Percentiles rank a stretch among this genome's conserved stretches.
Conservation (phyloP, 2,888 invertebrate species). For the Andrena trimmerana region DNA sequence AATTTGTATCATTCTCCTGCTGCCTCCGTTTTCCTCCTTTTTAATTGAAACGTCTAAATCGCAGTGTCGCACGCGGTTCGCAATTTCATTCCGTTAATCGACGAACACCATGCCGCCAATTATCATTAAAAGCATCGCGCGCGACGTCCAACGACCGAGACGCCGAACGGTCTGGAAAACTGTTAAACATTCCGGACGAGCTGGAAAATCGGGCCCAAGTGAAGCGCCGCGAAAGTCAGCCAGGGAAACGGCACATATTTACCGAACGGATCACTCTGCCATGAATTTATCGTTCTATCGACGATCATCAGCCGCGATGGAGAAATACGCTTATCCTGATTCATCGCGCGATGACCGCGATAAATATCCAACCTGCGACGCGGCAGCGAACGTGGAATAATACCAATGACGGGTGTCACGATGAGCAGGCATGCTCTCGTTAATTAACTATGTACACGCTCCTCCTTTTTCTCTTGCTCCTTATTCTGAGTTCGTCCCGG, state of each 20-base stretch:
- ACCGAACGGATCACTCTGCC: slow-evolving; percentile 6
- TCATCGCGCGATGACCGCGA: slow-evolving; percentile 29
- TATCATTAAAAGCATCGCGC: slow-evolving; percentile 22
- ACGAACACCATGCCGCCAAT: slow-evolving; percentile 2
- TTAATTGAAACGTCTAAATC: neutral
- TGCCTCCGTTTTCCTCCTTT: neutral
- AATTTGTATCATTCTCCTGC: neutral
- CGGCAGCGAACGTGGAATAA: slow-evolving; percentile 18
- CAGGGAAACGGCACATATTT: slow-evolving; percentile 51
- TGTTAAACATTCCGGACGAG: slow-evolving; percentile 15
- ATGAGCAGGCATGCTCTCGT: slow-evolving; percentile 20
- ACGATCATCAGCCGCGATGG: slow-evolving; percentile 51
- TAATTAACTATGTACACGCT: slow-evolving; percentile 15
- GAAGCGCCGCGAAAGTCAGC: slow-evolving; percentile 19
- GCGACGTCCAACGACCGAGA: slow-evolving; percentile 6
- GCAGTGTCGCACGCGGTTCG: neutral
- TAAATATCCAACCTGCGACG: slow-evolving; percentile 18
- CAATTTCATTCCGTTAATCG: slow-evolving; percentile 16
- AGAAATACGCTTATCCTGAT: slow-evolving; percentile 58
- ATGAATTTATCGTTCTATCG: slow-evolving; percentile 60
- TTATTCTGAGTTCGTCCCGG: neutral
- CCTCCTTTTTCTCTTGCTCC: neutral
- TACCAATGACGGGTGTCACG: slow-evolving; percentile 22
- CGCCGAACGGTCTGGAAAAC: slow-evolving; percentile 3
- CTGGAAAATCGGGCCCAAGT: slow-evolving; percentile 13